Percentiles rank a stretch among this genome's conserved stretches.
Evolutionary conservation across 2,888 invertebrate species (phyloP).

Genomic region (Andrena bicolor): DNA sequence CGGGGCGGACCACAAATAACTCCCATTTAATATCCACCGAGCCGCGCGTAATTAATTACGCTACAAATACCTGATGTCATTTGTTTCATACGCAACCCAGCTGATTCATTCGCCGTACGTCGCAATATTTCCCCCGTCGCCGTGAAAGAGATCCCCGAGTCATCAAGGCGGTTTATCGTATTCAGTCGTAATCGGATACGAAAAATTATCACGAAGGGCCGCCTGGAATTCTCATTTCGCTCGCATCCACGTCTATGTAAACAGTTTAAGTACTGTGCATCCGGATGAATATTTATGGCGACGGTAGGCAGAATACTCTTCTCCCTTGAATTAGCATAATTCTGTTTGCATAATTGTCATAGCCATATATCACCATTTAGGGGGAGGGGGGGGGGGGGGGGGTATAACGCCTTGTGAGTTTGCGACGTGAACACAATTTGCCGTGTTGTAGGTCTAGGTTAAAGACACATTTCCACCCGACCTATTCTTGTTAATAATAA

Average conservation of each 20-base stretch:
- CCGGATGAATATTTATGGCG: conserved; percentile 68
- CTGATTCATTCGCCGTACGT: conserved; percentile 36
- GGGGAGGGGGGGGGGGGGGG: too few relatives aligned
- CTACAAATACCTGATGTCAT: conserved; percentile 22
- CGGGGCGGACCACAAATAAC: not conserved
- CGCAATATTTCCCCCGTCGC: conserved; percentile 29
- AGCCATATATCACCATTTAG: conserved; percentile 27
- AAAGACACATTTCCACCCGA: too few relatives aligned
- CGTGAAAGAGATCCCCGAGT: conserved; percentile 47
- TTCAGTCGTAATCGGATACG: conserved; percentile 64
- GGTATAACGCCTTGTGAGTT: too few relatives aligned
- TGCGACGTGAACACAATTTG: too few relatives aligned
- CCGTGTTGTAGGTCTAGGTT: too few relatives aligned
- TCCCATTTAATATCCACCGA: conserved; percentile 19
- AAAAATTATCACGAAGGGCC: conserved; percentile 44
- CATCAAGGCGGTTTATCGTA: conserved; percentile 48
- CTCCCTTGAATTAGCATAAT: conserved; percentile 67
- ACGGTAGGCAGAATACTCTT: conserved; percentile 15
- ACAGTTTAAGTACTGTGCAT: conserved; percentile 51
- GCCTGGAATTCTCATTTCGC: conserved; percentile 48
- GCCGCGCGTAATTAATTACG: conserved; percentile 30
- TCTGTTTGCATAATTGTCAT: conserved; percentile 41
- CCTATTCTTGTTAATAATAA: too few relatives aligned
- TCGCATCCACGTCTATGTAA: conserved; percentile 59
- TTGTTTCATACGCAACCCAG: conserved; percentile 4